These are phyloP conservation scores for Chloroclysta siterata DNA, from an alignment of 2,888 invertebrate genomes.

Conservation along the genomic window DNA sequence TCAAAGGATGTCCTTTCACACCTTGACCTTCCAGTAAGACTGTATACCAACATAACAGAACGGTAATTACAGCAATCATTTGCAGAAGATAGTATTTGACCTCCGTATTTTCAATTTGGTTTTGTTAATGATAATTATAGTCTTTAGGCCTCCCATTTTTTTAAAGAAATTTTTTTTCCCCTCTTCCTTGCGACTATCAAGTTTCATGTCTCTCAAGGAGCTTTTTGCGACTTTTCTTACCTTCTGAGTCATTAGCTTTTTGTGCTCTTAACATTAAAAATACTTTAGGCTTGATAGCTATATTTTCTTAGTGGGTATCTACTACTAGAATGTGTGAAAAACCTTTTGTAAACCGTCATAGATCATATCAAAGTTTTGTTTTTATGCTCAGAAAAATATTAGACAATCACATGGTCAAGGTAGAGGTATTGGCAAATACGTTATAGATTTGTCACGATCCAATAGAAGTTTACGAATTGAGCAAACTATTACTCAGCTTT, in stretches of 20 bases:
- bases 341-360: too few species aligned
- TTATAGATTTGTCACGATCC: too few species aligned
- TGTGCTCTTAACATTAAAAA: conserved; percentile 1
- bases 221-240: conserved; percentile 9
- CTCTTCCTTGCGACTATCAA: conserved; percentile 22
- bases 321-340: too few species aligned
- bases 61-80: conserved; percentile 31
- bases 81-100: conserved; percentile 23
- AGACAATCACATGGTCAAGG: too few species aligned
- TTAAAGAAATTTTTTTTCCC: conserved; percentile 21
- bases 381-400: too few species aligned
- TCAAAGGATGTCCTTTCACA: conserved; percentile 64
- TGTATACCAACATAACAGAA: conserved; percentile 26
- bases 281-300: neutral
- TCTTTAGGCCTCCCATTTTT: conserved; percentile 9
- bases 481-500: too few species aligned
- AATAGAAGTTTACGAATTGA: too few species aligned
- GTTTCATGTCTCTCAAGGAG: conserved; percentile 26
- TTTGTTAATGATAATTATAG: conserved; percentile 20
- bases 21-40: conserved; percentile 59
- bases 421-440: too few species aligned
- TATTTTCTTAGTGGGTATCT: too few species aligned
- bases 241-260: conserved; percentile 11
- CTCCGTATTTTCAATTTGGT: conserved; percentile 8
- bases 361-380: too few species aligned